Evolutionary conservation across 2,797 vertebrate species (phyloP), one percentile per base, ranked within the genome.

Genomic region (Anas bahamensis): DNA sequence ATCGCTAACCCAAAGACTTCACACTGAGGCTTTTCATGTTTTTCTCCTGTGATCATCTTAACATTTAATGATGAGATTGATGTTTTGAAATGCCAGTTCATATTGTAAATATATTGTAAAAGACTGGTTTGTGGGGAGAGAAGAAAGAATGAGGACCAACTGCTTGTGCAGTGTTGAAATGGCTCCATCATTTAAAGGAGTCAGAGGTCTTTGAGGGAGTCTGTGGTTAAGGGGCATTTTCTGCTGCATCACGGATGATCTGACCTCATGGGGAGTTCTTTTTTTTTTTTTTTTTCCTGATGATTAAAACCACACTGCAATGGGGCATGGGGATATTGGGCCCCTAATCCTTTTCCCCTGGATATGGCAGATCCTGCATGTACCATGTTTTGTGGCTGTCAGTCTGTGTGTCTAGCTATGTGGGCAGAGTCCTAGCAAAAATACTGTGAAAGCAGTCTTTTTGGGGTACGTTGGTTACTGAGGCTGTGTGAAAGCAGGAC

Each of bases 351-450:
- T 35, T 35, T 5, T 17, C 48, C 18, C 33, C 19, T 65, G 71
- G 28, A 12, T 41, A 4, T 17, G 53, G 77, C 65, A 83, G 48
- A n/a, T n/a, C 13, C 21, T 33, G 37, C 10, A 10, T 14, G 1
- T 14, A 41, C n/a, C 50, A 64, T 2, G 9, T 46, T 60, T 64
- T 64, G 46, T 69, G 50, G 35, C 41, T 65, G 17, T 9, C 33
- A 71, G 69, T 53, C 66, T 0, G 1, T 1, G 1, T 28, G 29
- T 31, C 3, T 77, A 3, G 3, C 2, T 2, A 8, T 28, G n/a
- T 23, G 37, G 64, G 56, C 52, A 66, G 55, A 42, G 23, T 31
- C 50, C 57, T 55, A 7, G 12, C 6, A 65, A 75, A 60, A 72
- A 35, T 11, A 11, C n/a, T 13, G 42, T 66, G 64, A 48, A 37